Percentiles rank a stretch among this genome's conserved stretches.
Evolutionary conservation across 2,888 invertebrate genomes (phyloP).

Genomic region (Tortricodes alternella): DNA sequence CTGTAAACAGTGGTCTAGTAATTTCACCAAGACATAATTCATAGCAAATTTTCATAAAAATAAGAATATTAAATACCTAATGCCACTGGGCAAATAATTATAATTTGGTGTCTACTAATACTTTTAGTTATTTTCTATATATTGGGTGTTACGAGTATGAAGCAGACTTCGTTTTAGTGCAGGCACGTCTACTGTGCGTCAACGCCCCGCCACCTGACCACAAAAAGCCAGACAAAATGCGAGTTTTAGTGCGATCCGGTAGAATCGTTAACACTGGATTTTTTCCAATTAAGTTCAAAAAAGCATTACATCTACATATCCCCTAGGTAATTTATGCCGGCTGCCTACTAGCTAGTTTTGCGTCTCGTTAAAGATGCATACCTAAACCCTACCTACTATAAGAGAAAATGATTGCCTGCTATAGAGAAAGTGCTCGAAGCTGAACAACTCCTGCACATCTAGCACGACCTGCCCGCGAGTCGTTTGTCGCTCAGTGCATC

Average conservation of each 20-base stretch:
- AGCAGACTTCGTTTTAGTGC: constrained; percentile 18
- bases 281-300: not conserved
- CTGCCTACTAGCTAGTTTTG: not conserved
- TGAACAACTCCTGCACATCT: too few relatives aligned
- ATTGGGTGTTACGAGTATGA: constrained; percentile 3
- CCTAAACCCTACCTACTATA: too few relatives aligned
- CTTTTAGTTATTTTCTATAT: constrained; percentile 53
- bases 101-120: constrained; percentile 76
- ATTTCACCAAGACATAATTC: constrained; percentile 15
- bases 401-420: too few relatives aligned
- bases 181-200: constrained; percentile 1
- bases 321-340: not conserved
- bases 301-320: not conserved
- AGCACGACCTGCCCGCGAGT: too few relatives aligned
- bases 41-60: constrained; percentile 16
- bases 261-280: too few relatives aligned
- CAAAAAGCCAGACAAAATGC: too few relatives aligned
- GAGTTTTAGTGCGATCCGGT: too few relatives aligned
- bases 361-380: too few relatives aligned
- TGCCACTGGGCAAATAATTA: constrained; percentile 62
- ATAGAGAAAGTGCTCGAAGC: too few relatives aligned
- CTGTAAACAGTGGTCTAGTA: constrained; percentile 16
- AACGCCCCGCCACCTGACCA: too few relatives aligned
- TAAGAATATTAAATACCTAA: constrained; percentile 40
- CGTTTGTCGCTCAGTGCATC: too few relatives aligned